A percentile compares a stretch with the other conserved stretches of the same genome.
Evolutionary conservation across 2,888 invertebrate genomes (phyloP).

Genomic region (Caenorhabditis sp.): DNA sequence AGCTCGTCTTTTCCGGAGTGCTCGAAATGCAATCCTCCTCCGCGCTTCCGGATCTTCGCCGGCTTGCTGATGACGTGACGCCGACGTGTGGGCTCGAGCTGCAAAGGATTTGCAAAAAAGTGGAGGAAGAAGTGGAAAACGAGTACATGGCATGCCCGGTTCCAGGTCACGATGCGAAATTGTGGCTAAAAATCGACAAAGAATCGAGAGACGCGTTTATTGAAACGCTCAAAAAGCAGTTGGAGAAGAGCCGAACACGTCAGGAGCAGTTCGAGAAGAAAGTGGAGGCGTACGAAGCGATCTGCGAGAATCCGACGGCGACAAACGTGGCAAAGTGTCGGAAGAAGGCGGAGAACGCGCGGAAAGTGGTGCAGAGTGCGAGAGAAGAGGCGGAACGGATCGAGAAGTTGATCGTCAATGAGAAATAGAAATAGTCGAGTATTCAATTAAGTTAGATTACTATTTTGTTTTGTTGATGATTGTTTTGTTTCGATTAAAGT

Average conservation of each 20-base stretch:
- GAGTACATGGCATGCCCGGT: slow-evolving; percentile 51
- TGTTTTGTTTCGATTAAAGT: neutral
- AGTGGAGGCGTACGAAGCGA: slow-evolving; percentile 43
- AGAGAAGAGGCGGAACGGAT: slow-evolving; percentile 56
- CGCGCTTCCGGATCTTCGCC: slow-evolving; percentile 13
- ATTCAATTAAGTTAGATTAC: neutral
- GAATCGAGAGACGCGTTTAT: slow-evolving; percentile 34
- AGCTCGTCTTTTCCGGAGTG: slow-evolving; percentile 58
- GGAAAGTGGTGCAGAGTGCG: slow-evolving; percentile 47
- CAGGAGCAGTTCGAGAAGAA: slow-evolving; percentile 37
- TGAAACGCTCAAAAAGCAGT: slow-evolving; percentile 36
- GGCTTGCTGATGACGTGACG: slow-evolving; percentile 42
- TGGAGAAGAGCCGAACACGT: slow-evolving; percentile 33
- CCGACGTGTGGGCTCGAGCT: slow-evolving; percentile 34
- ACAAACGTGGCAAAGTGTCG: slow-evolving; percentile 40
- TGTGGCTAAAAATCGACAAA: slow-evolving; percentile 58
- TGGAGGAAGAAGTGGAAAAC: slow-evolving; percentile 13
- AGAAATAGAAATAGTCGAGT: slow-evolving; percentile 12
- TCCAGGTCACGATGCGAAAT: slow-evolving; percentile 55
- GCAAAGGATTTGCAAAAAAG: slow-evolving; percentile 11
- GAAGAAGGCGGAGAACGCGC: slow-evolving; percentile 57
- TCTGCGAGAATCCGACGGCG: slow-evolving; percentile 44
- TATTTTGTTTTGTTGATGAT: slow-evolving; percentile 14
- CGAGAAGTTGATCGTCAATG: slow-evolving; percentile 40
- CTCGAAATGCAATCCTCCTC: neutral